Evolutionary conservation across 1,140 invertebrate species (phyloP).

Genomic region (Polypedilum vanderplanki): DNA sequence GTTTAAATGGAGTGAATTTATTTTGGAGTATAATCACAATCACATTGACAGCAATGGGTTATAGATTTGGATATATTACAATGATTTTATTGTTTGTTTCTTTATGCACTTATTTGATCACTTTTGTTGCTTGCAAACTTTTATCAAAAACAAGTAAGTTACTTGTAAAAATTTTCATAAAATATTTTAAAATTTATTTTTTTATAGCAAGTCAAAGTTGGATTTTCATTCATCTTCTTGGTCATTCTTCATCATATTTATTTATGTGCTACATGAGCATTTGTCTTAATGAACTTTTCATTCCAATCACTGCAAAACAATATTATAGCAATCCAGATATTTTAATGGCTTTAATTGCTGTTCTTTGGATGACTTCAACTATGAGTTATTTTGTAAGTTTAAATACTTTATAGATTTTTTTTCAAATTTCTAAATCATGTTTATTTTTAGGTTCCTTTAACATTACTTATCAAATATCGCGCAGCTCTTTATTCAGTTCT

Average conservation of each 20-base stretch:
- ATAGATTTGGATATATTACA: not conserved
- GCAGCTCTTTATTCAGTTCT: not conserved
- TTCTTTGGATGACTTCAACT: not conserved
- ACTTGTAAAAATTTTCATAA: too few species aligned
- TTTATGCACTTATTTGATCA: not conserved
- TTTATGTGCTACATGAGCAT: not conserved
- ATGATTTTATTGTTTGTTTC: not conserved
- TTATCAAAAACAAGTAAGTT: not conserved
- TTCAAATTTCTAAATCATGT: too few species aligned
- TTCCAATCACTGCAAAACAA: not conserved
- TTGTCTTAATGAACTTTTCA: not conserved
- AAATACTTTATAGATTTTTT: too few species aligned
- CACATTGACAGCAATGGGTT: not conserved
- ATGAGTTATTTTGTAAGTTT: conserved; percentile 21
- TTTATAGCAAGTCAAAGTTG: conserved; percentile 12
- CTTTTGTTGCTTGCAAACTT: too few species aligned
- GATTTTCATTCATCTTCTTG: not conserved
- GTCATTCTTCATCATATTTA: not conserved
- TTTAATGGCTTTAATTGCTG: not conserved
- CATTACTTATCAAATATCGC: too few species aligned
- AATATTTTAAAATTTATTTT: not conserved
- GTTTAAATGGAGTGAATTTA: not conserved
- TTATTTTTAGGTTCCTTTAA: too few species aligned
- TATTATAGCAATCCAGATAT: conserved; percentile 11
- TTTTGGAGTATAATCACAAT: not conserved